phyloP scores from a whole-genome alignment of 2,113 vertebrate genomes.

The Triplophysa dalaica region DNA sequence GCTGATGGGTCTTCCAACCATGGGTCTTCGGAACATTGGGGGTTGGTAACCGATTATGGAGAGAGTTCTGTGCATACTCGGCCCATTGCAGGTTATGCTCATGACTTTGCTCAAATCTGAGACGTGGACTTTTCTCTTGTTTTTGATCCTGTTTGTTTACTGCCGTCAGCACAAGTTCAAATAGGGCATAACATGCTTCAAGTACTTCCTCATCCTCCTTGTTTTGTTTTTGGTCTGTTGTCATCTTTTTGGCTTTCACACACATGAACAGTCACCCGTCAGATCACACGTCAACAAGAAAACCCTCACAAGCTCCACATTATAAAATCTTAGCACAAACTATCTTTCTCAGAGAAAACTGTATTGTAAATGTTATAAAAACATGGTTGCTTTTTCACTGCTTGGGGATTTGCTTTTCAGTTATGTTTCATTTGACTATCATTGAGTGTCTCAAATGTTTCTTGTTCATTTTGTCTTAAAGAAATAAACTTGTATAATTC shows the following conservation, averaged over 20 bases:
- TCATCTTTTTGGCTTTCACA: slow-evolving; percentile 35
- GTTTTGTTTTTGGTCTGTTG: slow-evolving; percentile 26
- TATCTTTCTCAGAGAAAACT: too few relatives aligned
- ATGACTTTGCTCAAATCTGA: neutral
- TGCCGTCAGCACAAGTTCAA: slow-evolving; percentile 11
- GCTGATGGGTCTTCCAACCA: too few relatives aligned
- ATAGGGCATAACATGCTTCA: slow-evolving; percentile 21
- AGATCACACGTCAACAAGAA: slow-evolving; percentile 31
- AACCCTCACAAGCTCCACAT: neutral
- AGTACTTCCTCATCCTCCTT: slow-evolving; percentile 14
- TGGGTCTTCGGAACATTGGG: too few relatives aligned
- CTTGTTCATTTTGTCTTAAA: neutral
- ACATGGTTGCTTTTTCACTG: neutral
- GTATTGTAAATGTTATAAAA: too few relatives aligned
- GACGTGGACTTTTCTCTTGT: neutral
- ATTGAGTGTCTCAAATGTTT: neutral
- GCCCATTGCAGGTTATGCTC: neutral
- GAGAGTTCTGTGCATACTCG: too few relatives aligned
- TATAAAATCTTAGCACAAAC: neutral
- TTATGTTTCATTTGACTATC: neutral
- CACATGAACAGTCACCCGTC: slow-evolving; percentile 9
- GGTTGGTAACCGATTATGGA: too few relatives aligned
- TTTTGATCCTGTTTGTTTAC: slow-evolving; percentile 25
- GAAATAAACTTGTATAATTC: too few relatives aligned
- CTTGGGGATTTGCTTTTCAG: neutral